Conservation (phyloP, 2,888 invertebrate species). For the Brachyptera putata region DNA sequence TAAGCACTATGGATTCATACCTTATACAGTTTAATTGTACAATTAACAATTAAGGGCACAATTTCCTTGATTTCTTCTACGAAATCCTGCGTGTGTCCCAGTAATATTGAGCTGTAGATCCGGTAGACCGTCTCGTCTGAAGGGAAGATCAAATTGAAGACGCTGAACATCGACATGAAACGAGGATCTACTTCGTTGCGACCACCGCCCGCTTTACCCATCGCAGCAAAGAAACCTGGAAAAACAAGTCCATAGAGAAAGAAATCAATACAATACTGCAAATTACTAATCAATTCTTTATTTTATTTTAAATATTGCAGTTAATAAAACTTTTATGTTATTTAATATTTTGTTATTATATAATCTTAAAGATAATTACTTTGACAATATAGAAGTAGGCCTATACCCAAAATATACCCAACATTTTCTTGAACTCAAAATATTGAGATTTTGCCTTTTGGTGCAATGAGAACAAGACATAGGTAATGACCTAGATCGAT, state of each 20-base stretch:
- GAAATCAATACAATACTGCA: neutral
- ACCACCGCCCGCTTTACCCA: slow-evolving; percentile 86
- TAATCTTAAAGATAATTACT: too few species aligned
- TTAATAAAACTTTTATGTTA: too few species aligned
- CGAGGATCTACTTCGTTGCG: slow-evolving; percentile 86
- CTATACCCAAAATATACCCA: too few species aligned
- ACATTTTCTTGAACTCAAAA: too few species aligned
- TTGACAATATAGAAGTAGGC: too few species aligned
- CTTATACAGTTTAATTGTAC: slow-evolving; percentile 81
- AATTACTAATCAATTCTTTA: neutral
- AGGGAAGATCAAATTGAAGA: slow-evolving; percentile 82
- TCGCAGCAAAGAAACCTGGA: slow-evolving; percentile 69
- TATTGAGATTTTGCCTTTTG: too few species aligned
- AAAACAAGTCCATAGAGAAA: slow-evolving; percentile 17
- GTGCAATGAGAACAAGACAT: too few species aligned
- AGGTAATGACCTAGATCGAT: too few species aligned
- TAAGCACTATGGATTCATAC: too few species aligned
- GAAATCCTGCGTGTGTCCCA: slow-evolving; percentile 72
- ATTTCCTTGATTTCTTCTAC: slow-evolving; percentile 59
- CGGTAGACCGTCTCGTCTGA: slow-evolving; percentile 69
- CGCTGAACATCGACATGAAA: slow-evolving; percentile 86
- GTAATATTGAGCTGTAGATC: slow-evolving; percentile 78
- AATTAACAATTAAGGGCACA: slow-evolving; percentile 63
- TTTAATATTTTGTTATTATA: too few species aligned
- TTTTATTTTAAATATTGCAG: neutral